A percentile compares a stretch with the other conserved stretches of the same genome.
phyloP scores from a whole-genome alignment of 2,113 vertebrate genomes.

The Melanerpes formicivorus region DNA sequence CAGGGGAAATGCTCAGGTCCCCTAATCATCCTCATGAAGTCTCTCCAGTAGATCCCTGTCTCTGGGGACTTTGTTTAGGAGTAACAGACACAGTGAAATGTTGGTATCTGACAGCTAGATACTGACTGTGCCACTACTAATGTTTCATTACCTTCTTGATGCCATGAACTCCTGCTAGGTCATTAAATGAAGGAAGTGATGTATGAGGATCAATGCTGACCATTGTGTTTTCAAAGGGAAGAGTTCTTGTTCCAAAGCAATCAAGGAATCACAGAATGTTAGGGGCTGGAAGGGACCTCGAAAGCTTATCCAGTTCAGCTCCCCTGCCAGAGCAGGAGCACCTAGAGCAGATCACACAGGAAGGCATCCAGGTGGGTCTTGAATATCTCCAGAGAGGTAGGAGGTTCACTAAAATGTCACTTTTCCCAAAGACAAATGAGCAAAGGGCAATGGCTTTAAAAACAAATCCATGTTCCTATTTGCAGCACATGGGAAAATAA shows the following conservation, averaged over 20 bases:
- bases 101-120: neutral
- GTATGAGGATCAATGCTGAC: neutral
- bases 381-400: too few relatives aligned
- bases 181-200: neutral
- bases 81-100: neutral
- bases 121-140: neutral
- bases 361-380: too few relatives aligned
- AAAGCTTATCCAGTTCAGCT: too few relatives aligned
- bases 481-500: slow-evolving; percentile 27
- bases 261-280: too few relatives aligned
- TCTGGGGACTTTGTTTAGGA: neutral
- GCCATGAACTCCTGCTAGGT: neutral
- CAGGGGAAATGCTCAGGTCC: too few relatives aligned
- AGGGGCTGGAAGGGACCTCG: too few relatives aligned
- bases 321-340: too few relatives aligned
- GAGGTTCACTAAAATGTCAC: neutral
- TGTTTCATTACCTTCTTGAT: neutral
- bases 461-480: slow-evolving; percentile 5
- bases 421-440: slow-evolving; percentile 5
- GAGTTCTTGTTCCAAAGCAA: neutral
- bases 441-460: neutral
- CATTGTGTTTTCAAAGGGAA: neutral
- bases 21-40: too few relatives aligned
- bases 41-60: too few relatives aligned
- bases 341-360: too few relatives aligned